Conservation (phyloP, 2,797 vertebrate genomes). For the Lithobates pipiens region DNA sequence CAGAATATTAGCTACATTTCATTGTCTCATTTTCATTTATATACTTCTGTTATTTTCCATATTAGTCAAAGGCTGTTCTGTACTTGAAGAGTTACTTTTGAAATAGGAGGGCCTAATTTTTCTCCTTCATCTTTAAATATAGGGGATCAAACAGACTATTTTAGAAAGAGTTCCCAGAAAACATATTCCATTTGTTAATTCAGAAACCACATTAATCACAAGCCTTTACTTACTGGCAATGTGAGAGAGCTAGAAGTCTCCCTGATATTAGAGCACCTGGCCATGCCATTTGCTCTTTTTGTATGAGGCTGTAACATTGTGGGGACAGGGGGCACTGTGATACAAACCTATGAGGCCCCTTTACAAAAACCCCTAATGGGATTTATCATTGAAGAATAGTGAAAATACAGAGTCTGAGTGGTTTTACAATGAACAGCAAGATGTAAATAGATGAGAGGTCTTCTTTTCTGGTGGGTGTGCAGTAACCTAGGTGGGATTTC, state of each 20-base stretch:
- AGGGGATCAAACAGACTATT: not conserved
- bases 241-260: not conserved
- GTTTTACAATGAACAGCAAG: no score
- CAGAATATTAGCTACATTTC: not conserved
- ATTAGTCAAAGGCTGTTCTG: not conserved
- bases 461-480: no score
- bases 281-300: constrained; percentile 77
- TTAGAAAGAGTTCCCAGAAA: not conserved
- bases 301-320: constrained; percentile 84
- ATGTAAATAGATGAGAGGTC: no score
- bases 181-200: not conserved
- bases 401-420: no score
- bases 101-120: not conserved
- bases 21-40: no score
- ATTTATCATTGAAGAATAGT: not conserved
- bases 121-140: not conserved
- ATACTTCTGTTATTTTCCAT: no score
- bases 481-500: no score
- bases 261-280: not conserved
- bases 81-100: not conserved
- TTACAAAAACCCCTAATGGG: constrained; percentile 85
- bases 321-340: constrained; percentile 90
- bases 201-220: constrained; percentile 25
- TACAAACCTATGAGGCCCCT: constrained; percentile 73
- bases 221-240: not conserved